phyloP scores from a whole-genome alignment of 2,888 invertebrate species.

The Drosophila mayaguana region DNA sequence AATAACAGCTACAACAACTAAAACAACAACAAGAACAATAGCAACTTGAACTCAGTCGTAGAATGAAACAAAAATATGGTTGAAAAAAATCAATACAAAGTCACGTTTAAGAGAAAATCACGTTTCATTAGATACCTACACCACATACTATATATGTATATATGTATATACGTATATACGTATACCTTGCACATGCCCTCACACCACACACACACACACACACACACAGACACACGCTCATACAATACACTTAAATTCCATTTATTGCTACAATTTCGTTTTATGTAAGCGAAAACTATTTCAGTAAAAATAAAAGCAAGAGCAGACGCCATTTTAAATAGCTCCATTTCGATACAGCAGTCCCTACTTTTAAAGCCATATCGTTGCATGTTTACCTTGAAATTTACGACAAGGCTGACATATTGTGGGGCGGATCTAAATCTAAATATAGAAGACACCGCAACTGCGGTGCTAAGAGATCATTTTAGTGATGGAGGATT shows the following conservation, averaged over 20 bases:
- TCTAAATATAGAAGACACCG: constrained; percentile 52
- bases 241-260: constrained; percentile 64
- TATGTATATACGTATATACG: constrained; percentile 11
- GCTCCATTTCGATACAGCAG: constrained; percentile 28
- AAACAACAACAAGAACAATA: constrained; percentile 33
- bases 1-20: constrained; percentile 19
- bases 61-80: constrained; percentile 70
- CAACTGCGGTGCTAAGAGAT: constrained; percentile 25
- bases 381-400: constrained; percentile 61
- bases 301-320: constrained; percentile 25
- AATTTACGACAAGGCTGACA: constrained; percentile 69
- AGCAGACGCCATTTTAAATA: constrained; percentile 59
- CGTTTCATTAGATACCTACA: constrained; percentile 82
- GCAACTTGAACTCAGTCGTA: constrained; percentile 65
- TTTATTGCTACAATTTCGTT: constrained; percentile 60
- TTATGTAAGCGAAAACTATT: constrained; percentile 65
- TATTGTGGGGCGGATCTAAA: constrained; percentile 30
- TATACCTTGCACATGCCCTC: constrained; percentile 32
- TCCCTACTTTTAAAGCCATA: background rate
- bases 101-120: constrained; percentile 85
- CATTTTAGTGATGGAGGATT: constrained; percentile 23
- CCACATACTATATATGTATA: constrained; percentile 32
- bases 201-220: constrained; percentile 18
- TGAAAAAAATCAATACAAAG: constrained; percentile 85
- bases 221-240: constrained; percentile 20